These are phyloP conservation scores for Callithrix jacchus DNA, from an alignment of 2,113 vertebrate genomes.

Conservation along the genomic window DNA sequence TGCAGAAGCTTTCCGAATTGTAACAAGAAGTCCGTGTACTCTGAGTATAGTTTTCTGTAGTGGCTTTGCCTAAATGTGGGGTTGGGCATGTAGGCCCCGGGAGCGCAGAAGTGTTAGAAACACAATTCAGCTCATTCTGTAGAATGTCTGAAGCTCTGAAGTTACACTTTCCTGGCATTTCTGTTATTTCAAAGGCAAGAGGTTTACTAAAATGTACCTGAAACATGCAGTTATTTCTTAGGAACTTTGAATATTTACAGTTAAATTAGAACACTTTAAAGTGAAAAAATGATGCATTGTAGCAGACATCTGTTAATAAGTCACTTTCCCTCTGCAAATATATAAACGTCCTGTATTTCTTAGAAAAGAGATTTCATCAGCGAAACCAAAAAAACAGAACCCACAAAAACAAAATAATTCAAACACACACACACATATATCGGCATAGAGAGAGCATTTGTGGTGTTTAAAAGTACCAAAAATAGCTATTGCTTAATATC, in stretches of 20 bases:
- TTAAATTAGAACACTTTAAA: constrained; percentile 39
- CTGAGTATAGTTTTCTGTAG: not conserved
- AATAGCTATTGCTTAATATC: not conserved
- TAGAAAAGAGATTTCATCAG: constrained; percentile 9
- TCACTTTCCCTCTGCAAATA: not conserved
- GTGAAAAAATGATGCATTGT: not conserved
- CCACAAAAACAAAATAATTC: not conserved
- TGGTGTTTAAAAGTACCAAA: not conserved
- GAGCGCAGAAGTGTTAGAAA: not conserved
- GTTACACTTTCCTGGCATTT: not conserved
- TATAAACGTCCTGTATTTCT: not conserved
- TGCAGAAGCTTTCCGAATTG: not conserved
- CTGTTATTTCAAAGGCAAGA: not conserved
- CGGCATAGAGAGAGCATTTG: not conserved
- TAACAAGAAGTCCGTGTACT: not conserved
- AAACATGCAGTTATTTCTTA: constrained; percentile 27
- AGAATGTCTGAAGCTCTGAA: not conserved
- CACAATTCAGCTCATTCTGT: not conserved
- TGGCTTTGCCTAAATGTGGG: not conserved
- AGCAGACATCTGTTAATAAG: not conserved
- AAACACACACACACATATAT: not conserved
- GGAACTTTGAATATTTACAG: not conserved
- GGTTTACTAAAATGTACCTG: not conserved
- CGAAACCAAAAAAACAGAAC: not conserved
- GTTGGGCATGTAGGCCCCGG: not conserved